Evolutionary conservation across 2,888 invertebrate species (phyloP).

Genomic region (Lithosia quadra): DNA sequence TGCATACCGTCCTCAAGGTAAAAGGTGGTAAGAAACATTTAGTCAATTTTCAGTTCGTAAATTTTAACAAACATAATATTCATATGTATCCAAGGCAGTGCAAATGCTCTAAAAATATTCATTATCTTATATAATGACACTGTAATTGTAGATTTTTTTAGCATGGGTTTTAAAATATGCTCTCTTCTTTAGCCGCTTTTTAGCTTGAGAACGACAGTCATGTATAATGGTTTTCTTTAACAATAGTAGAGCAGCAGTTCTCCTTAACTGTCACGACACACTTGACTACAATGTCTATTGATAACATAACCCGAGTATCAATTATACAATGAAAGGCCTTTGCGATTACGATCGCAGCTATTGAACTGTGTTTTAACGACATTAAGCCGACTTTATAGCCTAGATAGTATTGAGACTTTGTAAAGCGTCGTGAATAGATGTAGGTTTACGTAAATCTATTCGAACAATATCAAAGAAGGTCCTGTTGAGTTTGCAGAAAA

Average conservation of each 20-base stretch:
- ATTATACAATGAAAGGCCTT: constrained; percentile 60
- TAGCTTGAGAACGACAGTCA: constrained; percentile 12
- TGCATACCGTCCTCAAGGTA: background rate
- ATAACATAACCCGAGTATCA: constrained; percentile 60
- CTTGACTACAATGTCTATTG: constrained; percentile 59
- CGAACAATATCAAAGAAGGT: background rate
- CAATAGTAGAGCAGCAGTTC: constrained; percentile 49
- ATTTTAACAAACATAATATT: no score
- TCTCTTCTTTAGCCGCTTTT: no score
- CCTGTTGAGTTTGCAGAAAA: background rate
- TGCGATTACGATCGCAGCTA: constrained; percentile 60
- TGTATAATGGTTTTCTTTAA: constrained; percentile 42
- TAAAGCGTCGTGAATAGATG: background rate
- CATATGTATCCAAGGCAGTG: no score
- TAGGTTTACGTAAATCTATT: background rate
- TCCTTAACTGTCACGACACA: constrained; percentile 49
- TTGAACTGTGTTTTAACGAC: constrained; percentile 54
- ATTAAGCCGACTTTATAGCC: background rate
- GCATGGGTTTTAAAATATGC: no score
- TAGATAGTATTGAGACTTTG: background rate
- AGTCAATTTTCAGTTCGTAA: no score
- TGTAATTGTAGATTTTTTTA: no score
- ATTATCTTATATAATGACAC: no score
- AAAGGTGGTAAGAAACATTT: no score
- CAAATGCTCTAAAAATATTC: no score